phyloP scores from a whole-genome alignment of 2,113 vertebrate species.

The Rhodinocichla rosea region DNA sequence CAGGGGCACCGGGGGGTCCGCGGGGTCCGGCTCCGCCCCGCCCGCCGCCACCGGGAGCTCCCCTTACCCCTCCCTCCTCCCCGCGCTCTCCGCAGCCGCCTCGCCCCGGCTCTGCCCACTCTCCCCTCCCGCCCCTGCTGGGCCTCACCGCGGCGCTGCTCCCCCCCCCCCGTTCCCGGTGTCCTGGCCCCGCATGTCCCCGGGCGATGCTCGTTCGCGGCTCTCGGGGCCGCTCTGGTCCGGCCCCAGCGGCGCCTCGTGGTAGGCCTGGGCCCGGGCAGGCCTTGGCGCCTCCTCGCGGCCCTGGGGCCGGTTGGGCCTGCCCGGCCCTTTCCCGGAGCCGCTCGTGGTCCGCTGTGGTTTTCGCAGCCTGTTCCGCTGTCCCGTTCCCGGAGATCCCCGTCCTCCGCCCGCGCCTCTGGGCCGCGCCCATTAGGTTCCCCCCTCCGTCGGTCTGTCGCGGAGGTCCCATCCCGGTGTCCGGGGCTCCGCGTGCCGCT shows the following conservation, averaged over 20 bases:
- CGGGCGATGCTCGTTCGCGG: not conserved
- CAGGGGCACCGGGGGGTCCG: too few species aligned
- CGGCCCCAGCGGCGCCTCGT: not conserved
- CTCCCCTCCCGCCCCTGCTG: too few species aligned
- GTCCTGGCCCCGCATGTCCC: not conserved
- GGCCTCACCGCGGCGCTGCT: not conserved
- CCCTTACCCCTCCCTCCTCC: too few species aligned
- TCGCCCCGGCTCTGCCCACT: not conserved
- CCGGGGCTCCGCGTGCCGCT: not conserved
- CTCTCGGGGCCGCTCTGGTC: not conserved
- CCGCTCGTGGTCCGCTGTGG: not conserved
- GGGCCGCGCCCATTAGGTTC: fast-evolving
- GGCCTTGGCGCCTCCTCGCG: not conserved
- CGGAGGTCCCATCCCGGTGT: fast-evolving
- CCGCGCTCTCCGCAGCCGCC: not conserved
- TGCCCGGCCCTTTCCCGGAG: not conserved
- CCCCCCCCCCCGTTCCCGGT: not conserved
- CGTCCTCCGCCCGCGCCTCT: fast-evolving
- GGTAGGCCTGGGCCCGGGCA: not conserved
- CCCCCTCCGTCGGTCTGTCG: fast-evolving
- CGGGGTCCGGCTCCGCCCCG: not conserved
- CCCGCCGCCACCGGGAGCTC: too few species aligned
- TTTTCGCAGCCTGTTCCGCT: too few species aligned
- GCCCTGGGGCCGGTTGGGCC: not conserved
- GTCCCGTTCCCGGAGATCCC: not conserved